Percentiles rank a stretch among this genome's conserved stretches.
Evolutionary conservation across 2,113 vertebrate species (phyloP).

Genomic region (Cryptoleucopteryx plumbea): DNA sequence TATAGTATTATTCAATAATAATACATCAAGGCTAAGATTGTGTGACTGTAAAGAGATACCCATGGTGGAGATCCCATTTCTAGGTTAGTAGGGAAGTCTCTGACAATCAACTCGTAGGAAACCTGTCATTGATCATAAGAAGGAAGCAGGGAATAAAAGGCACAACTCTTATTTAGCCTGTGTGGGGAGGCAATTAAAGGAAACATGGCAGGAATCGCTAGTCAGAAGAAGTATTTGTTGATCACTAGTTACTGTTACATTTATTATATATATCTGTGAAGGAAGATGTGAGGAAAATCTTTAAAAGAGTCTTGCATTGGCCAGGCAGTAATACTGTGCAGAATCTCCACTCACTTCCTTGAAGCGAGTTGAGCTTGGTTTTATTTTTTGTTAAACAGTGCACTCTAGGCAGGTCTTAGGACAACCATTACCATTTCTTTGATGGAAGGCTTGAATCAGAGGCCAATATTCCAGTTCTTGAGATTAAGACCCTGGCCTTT

Average conservation of each 20-base stretch:
- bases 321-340: not conserved
- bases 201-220: not conserved
- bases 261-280: not conserved
- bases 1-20: not conserved
- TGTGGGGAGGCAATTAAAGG: not conserved
- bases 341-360: not conserved
- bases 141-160: not conserved
- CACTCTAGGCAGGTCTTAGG: not conserved
- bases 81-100: not conserved
- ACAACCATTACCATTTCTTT: not conserved
- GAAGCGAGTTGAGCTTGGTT: not conserved
- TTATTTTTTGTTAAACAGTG: not conserved
- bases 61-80: not conserved
- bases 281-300: not conserved
- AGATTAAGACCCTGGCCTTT: not conserved
- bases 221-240: not conserved
- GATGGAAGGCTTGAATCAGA: not conserved
- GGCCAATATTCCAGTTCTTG: not conserved
- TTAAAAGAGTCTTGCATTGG: not conserved
- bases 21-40: not conserved
- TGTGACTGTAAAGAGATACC: not conserved
- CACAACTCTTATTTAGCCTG: not conserved
- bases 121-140: not conserved
- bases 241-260: not conserved
- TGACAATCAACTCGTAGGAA: not conserved